Base-by-base conservation (phyloP, 2,797 vertebrate genomes). In the Hylomyscus alleni region DNA sequence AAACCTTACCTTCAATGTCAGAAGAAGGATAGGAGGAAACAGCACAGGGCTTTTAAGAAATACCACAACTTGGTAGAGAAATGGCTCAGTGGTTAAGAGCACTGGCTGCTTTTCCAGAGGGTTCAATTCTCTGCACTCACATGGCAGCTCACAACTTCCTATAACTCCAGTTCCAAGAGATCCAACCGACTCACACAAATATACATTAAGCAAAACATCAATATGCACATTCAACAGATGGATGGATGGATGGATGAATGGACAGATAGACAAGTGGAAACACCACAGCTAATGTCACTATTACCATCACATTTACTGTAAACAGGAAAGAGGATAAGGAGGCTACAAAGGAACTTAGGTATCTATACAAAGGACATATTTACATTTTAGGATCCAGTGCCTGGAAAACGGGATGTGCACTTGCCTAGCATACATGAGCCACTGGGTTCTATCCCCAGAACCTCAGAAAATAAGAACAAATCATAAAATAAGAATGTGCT, bases 1-100 rank as follows among this genome's bases (percentile, higher is more conserved):
- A 37, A 75, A 86, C 69, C 88, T 95, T 75, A 31, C 60, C 82
- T 44, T 80, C 47, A 52, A 24, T 69, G 78, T 77, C 40, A 14
- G 62, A 67, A 69, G 52, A 34, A 29, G 44, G 76, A 56, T 3
- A 6, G 77, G 20, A 87, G 13, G 26, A 10, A 80, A 67, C 69
- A 93, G 87, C 34, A 50, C 0, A 31, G 56, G 76, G 56, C n/a
- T 83, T 84, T 54, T 54, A n/a, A 96, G 60, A 92, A 95, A 94
- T 13, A 56, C 14, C 54, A 88, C 67, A 56, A 69, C n/a, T 24
- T 11, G 29, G 29, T 31, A 14, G 75, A 76, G 73, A 44, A 26
- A 76, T 8, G 44, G 44, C 44, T 47, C 44, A 76, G 40, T 44
- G 40, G 40, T 13, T 26, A 76, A 76, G 73, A 47, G 73, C 12